These are phyloP conservation scores for Empis stercorea DNA, from an alignment of 2,888 invertebrate species.

Conservation along the genomic window DNA sequence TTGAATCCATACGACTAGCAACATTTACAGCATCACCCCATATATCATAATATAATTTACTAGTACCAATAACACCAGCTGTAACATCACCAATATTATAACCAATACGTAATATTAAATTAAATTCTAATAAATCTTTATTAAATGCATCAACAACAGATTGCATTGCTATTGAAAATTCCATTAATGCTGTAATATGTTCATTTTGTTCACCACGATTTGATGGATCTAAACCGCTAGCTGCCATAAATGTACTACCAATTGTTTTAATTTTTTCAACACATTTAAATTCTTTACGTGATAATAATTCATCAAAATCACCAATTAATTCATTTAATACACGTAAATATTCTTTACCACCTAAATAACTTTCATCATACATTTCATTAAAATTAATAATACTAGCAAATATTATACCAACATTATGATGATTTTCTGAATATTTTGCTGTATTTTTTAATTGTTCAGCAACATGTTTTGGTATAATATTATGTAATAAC, in stretches of 20 bases:
- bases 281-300: slow-evolving; percentile 64
- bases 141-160: slow-evolving; percentile 78
- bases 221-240: slow-evolving; percentile 81
- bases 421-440: slow-evolving; percentile 85
- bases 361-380: slow-evolving; percentile 93
- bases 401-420: slow-evolving; percentile 90
- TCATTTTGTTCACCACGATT: slow-evolving; percentile 54
- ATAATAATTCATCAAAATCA: slow-evolving; percentile 88
- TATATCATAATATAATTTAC: slow-evolving; percentile 91
- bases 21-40: slow-evolving; percentile 99
- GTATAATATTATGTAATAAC: slow-evolving; percentile 93
- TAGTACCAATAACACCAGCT: slow-evolving; percentile 91
- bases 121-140: slow-evolving; percentile 79
- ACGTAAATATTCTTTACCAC: slow-evolving; percentile 86
- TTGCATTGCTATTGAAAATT: slow-evolving; percentile 87
- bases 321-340: slow-evolving; percentile 92
- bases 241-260: slow-evolving; percentile 95
- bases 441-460: slow-evolving; percentile 86
- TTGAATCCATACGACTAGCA: slow-evolving; percentile 94
- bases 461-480: slow-evolving; percentile 87
- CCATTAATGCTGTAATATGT: slow-evolving; percentile 75
- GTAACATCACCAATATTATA: slow-evolving; percentile 93
- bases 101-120: slow-evolving; percentile 73
- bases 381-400: slow-evolving; percentile 96
- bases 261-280: slow-evolving; percentile 98